Evolutionary conservation across 64 coral and sea anemone species (phyloP).

Genomic region (Stylophora pistillata): DNA sequence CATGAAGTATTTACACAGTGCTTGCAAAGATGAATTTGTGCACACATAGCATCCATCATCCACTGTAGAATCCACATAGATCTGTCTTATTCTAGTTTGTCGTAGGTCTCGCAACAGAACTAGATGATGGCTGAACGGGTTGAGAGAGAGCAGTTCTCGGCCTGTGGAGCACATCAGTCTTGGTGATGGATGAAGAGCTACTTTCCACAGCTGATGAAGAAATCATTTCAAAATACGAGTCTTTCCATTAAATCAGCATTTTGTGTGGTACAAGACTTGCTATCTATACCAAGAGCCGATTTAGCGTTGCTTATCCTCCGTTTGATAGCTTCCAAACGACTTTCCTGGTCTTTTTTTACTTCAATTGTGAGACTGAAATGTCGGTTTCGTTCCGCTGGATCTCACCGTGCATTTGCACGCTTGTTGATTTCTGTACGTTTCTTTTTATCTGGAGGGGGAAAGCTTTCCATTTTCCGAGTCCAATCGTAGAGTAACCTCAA

Average conservation of each 20-base stretch:
- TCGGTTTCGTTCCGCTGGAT: constrained; percentile 3
- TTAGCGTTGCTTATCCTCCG: constrained; percentile 2
- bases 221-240: too few species aligned
- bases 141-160: not conserved
- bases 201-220: too few species aligned
- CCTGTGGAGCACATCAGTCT: not conserved
- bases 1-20: constrained; percentile 1
- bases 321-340: too few species aligned
- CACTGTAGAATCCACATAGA: constrained; percentile 17
- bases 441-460: too few species aligned
- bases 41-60: constrained; percentile 34
- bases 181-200: too few species aligned
- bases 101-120: constrained; percentile 2
- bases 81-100: constrained; percentile 10
- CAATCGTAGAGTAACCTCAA: too few species aligned
- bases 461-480: too few species aligned
- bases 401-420: constrained; percentile 12
- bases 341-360: not conserved
- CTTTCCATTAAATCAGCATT: constrained; percentile 24
- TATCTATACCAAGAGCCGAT: constrained; percentile 4
- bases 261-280: not conserved
- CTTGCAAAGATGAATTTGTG: not conserved
- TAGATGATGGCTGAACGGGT: constrained; percentile 13
- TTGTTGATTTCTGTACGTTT: constrained; percentile 23
- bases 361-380: not conserved